phyloP scores from a whole-genome alignment of 2,113 vertebrate genomes.

The Prionailurus bengalensis region DNA sequence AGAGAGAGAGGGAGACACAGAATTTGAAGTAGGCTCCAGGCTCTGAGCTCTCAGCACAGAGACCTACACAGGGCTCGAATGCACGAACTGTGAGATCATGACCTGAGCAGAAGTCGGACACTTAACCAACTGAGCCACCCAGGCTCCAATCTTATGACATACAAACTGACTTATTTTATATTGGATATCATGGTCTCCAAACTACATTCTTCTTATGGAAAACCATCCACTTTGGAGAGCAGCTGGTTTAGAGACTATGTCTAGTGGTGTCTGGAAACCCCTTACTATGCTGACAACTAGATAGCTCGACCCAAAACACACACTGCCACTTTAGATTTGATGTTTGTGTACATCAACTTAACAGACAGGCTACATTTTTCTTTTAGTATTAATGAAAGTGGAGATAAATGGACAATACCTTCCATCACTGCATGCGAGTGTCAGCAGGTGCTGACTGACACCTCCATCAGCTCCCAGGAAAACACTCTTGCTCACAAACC shows the following conservation, averaged over 20 bases:
- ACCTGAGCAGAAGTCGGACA: no score
- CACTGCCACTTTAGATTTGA: neutral
- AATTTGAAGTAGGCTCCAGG: no score
- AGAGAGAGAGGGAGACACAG: no score
- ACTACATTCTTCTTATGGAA: neutral
- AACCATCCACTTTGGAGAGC: neutral
- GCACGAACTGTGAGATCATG: no score
- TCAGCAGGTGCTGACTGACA: neutral
- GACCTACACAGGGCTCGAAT: no score
- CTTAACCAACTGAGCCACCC: no score
- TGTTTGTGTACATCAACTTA: no score
- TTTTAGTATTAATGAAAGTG: neutral
- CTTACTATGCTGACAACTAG: neutral
- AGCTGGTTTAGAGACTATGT: neutral
- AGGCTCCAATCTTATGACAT: neutral
- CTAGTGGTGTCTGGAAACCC: neutral
- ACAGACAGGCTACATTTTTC: neutral
- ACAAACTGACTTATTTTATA: neutral
- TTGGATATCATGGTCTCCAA: neutral
- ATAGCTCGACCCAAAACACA: neutral
- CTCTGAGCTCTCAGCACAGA: no score
- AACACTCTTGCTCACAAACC: neutral
- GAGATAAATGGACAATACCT: neutral
- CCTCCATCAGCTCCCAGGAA: neutral
- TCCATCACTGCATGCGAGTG: neutral